These are phyloP conservation scores for Plebejus argus DNA, from an alignment of 2,888 invertebrate species.

Conservation along the genomic window DNA sequence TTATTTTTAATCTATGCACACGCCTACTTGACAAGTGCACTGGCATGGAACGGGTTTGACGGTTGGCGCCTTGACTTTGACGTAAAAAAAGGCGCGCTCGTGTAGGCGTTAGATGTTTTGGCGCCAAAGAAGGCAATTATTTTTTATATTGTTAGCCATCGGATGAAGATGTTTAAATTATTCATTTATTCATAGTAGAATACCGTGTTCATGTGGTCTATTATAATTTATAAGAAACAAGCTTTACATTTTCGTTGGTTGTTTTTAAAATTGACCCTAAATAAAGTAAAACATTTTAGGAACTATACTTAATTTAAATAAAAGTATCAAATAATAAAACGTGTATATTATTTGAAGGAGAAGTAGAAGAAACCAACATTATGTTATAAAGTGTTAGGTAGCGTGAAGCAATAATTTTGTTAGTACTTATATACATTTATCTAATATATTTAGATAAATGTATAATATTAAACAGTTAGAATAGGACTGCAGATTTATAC, in stretches of 20 bases:
- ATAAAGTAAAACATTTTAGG: neutral
- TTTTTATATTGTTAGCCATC: neutral
- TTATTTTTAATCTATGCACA: conserved; percentile 47
- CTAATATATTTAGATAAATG: too few relatives aligned
- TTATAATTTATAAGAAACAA: neutral
- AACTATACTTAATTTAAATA: neutral
- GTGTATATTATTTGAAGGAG: neutral
- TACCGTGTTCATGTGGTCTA: conserved; percentile 14
- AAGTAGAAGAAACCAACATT: neutral
- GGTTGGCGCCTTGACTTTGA: conserved; percentile 14
- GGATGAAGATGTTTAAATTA: conserved; percentile 17
- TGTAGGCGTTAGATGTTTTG: neutral
- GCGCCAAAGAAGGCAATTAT: conserved; percentile 7
- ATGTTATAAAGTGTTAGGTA: too few relatives aligned
- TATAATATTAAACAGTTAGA: too few relatives aligned
- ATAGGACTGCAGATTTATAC: too few relatives aligned
- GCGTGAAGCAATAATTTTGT: too few relatives aligned
- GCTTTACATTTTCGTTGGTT: neutral
- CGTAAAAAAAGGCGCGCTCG: conserved; percentile 9
- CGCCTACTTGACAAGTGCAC: conserved; percentile 46
- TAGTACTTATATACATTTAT: too few relatives aligned
- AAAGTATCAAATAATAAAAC: neutral
- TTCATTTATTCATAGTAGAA: conserved; percentile 7
- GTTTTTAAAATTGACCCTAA: neutral
- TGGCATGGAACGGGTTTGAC: conserved; percentile 27